phyloP scores from a whole-genome alignment of 2,888 invertebrate genomes.

The Protophormia terraenovae region DNA sequence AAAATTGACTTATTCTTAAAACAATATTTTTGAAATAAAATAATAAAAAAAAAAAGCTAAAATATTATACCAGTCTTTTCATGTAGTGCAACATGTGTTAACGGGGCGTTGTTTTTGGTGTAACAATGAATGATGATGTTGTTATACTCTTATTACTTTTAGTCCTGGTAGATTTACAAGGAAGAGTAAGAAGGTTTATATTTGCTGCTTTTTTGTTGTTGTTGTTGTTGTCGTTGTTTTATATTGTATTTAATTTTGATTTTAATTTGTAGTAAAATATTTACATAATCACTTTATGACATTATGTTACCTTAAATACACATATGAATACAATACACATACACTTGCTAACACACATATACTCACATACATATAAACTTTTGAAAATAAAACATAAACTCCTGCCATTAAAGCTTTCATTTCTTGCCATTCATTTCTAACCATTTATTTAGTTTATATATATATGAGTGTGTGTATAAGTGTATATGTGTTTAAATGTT shows the following conservation, averaged over 20 bases:
- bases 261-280: conserved; percentile 79
- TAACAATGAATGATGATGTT: conserved; percentile 35
- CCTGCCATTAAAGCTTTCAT: conserved; percentile 23
- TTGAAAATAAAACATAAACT: conserved; percentile 29
- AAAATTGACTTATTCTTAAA: conserved; percentile 52
- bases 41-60: neutral
- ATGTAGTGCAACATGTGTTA: conserved; percentile 62
- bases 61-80: neutral
- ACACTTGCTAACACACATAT: neutral
- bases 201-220: neutral
- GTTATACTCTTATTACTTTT: conserved; percentile 13
- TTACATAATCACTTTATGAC: conserved; percentile 79
- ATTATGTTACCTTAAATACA: conserved; percentile 69
- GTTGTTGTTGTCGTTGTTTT: conserved; percentile 28
- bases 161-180: neutral
- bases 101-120: neutral
- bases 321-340: neutral
- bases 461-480: neutral
- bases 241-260: conserved; percentile 76
- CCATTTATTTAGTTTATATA: neutral
- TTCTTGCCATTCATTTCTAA: conserved; percentile 16
- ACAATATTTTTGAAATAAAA: conserved; percentile 37
- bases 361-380: neutral
- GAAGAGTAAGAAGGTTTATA: neutral
- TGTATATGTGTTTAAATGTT: neutral